These are phyloP conservation scores for Megaceryle maxima DNA, from an alignment of 2,113 vertebrate species.

Conservation along the genomic window DNA sequence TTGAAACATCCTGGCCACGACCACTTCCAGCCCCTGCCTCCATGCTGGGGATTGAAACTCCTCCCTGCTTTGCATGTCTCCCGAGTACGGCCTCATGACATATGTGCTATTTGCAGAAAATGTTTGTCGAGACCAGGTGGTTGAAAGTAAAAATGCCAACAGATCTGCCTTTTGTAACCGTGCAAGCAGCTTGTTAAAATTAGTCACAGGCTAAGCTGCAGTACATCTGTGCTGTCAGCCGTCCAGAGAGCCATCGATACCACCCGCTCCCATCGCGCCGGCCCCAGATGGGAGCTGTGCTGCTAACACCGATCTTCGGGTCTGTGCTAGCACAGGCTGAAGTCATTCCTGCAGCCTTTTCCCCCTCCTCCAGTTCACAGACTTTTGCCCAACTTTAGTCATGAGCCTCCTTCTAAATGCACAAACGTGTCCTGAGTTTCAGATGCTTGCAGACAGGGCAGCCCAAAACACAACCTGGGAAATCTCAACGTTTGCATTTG, in stretches of 20 bases:
- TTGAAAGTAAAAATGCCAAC: conserved; percentile 64
- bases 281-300: conserved; percentile 28
- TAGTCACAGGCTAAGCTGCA: conserved; percentile 51
- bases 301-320: not conserved
- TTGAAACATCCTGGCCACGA: not conserved
- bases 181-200: conserved; percentile 63
- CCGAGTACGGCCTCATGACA: not conserved
- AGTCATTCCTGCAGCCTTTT: not conserved
- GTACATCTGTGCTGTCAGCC: conserved; percentile 68
- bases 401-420: not conserved
- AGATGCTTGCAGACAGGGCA: not conserved
- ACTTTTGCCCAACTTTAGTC: conserved; percentile 8
- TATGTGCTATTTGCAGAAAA: conserved; percentile 39
- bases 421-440: not conserved
- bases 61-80: not conserved
- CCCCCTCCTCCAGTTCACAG: not conserved
- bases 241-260: conserved; percentile 48
- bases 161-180: conserved; percentile 61
- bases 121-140: conserved; percentile 63
- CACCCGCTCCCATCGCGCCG: not conserved
- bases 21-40: not conserved
- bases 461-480: conserved; percentile 5
- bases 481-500: fast-evolving
- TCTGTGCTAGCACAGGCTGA: not conserved
- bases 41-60: not conserved